Conservation (phyloP, 2,797 vertebrate species). For the Falco berigora region DNA sequence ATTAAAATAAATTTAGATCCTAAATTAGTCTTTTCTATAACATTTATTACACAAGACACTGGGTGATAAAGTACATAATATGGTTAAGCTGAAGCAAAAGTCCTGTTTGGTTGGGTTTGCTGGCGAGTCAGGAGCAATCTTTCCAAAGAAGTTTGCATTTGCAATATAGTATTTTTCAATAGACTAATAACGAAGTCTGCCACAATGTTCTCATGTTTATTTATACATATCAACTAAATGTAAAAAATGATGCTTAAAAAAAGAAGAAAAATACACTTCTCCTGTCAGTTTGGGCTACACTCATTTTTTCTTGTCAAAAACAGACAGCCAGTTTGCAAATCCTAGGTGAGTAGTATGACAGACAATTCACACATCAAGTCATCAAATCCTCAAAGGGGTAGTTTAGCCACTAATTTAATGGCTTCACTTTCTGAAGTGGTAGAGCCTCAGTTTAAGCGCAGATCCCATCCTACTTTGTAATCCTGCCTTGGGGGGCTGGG, state of each 20-base stretch:
- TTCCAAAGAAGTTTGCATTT: not conserved
- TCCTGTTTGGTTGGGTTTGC: constrained; percentile 17
- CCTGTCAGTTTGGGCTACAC: not conserved
- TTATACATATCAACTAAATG: not conserved
- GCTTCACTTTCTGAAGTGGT: not conserved
- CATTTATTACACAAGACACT: constrained; percentile 64
- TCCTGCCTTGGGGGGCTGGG: not conserved
- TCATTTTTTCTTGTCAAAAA: not conserved
- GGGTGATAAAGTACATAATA: constrained; percentile 63
- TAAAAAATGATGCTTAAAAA: not conserved
- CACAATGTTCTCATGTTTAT: not conserved
- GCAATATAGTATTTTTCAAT: not conserved
- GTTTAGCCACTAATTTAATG: not conserved
- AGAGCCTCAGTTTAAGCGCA: not conserved
- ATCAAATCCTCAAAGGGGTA: not conserved
- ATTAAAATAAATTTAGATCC: constrained; percentile 76
- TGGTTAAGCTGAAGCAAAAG: constrained; percentile 56
- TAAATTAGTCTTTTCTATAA: constrained; percentile 73
- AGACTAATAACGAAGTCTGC: not conserved
- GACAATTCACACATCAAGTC: not conserved
- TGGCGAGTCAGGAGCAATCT: not conserved
- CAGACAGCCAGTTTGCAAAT: constrained; percentile 22
- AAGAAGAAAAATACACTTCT: not conserved
- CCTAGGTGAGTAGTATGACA: not conserved
- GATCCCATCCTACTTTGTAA: not conserved